A percentile compares a stretch with the other conserved stretches of the same genome.
Evolutionary conservation across 2,113 vertebrate genomes (phyloP).

Genomic region (Rousettus leschenaultii): DNA sequence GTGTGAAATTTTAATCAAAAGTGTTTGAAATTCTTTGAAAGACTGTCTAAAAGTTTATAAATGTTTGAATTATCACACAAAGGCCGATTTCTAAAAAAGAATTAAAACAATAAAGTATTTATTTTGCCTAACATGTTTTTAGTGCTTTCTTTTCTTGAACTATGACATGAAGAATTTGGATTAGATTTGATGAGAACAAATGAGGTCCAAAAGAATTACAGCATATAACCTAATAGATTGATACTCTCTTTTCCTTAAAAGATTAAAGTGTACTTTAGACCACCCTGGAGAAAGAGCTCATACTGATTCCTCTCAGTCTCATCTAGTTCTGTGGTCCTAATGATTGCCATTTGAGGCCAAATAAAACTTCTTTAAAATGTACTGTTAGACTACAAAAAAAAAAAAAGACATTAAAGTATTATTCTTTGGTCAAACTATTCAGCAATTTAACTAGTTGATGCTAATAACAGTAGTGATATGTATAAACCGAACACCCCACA

Average conservation of each 20-base stretch:
- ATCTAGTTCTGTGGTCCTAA: background rate
- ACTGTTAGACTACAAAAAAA: background rate
- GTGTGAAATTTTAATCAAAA: slow-evolving; percentile 81
- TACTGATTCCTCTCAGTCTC: background rate
- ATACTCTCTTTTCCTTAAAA: background rate
- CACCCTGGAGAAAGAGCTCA: background rate
- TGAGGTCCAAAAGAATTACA: background rate
- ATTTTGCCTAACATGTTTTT: slow-evolving; percentile 84
- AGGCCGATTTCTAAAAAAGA: slow-evolving; percentile 81
- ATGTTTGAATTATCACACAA: slow-evolving; percentile 81
- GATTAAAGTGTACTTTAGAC: background rate
- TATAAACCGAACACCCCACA: background rate
- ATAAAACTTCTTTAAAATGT: background rate
- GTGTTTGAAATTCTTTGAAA: slow-evolving; percentile 75
- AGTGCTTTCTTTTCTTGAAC: slow-evolving; percentile 55
- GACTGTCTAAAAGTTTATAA: slow-evolving; percentile 78
- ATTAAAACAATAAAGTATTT: slow-evolving; percentile 90
- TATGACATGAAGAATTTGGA: slow-evolving; percentile 37
- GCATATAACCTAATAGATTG: background rate
- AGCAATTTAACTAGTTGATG: slow-evolving; percentile 1
- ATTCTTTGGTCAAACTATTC: slow-evolving; percentile 4
- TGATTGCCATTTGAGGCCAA: slow-evolving; percentile 12
- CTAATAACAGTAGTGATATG: background rate
- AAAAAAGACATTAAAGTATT: background rate
- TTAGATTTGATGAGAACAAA: slow-evolving; percentile 23